Evolutionary conservation across 2,113 vertebrate genomes (phyloP).

Genomic region (Cyphomyrus plagiostoma): DNA sequence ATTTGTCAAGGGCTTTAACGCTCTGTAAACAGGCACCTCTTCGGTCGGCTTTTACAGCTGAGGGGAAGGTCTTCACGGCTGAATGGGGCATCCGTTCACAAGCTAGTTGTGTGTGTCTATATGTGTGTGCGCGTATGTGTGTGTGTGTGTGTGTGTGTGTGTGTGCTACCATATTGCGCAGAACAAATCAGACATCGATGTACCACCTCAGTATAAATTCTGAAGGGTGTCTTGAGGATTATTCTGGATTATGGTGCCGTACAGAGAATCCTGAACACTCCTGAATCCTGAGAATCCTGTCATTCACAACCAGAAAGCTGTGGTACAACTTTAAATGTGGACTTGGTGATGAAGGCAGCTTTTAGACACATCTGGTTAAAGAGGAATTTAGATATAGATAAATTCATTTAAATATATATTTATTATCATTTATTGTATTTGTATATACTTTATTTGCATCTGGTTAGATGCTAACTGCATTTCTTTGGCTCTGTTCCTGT

Average conservation of each 20-base stretch:
- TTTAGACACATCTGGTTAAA: not conserved
- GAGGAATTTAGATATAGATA: not conserved
- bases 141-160: not conserved
- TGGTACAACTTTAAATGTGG: not conserved
- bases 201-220: not conserved
- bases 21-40: not conserved
- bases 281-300: not conserved
- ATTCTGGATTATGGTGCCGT: not conserved
- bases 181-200: not conserved
- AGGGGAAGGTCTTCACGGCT: not conserved
- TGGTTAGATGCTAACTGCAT: not conserved
- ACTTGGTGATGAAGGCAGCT: not conserved
- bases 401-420: not conserved
- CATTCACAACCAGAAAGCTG: not conserved
- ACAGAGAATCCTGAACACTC: not conserved
- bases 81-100: not conserved
- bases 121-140: not conserved
- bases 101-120: not conserved
- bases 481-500: not conserved
- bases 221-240: not conserved
- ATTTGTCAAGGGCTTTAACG: not conserved
- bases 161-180: not conserved
- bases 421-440: not conserved
- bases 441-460: not conserved
- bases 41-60: not conserved